These are phyloP conservation scores for Puma concolor DNA, from an alignment of 2,113 vertebrate species.

Conservation along the genomic window DNA sequence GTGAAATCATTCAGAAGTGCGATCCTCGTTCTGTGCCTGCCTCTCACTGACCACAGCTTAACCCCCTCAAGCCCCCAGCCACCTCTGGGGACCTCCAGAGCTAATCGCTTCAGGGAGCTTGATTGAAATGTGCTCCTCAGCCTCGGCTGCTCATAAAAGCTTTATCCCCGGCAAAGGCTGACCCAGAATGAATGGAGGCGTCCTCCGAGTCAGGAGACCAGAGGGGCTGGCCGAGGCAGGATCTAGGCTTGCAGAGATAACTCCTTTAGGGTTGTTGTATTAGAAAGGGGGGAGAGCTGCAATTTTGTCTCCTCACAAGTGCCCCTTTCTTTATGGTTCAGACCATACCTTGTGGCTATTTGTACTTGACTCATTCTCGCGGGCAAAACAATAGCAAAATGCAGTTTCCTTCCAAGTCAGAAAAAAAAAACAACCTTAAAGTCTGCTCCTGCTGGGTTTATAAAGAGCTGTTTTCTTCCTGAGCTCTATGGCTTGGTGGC, in stretches of 20 bases:
- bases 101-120: constrained; percentile 45
- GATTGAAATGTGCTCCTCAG: constrained; percentile 55
- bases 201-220: not conserved
- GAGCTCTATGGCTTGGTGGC: constrained; percentile 82
- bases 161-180: constrained; percentile 9
- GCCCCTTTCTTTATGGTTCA: constrained; percentile 43
- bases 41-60: constrained; percentile 41
- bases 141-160: not conserved
- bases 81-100: constrained; percentile 15
- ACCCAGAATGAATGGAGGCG: not conserved
- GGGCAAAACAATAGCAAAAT: constrained; percentile 78
- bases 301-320: constrained; percentile 65
- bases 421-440: constrained; percentile 70
- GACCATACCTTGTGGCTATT: constrained; percentile 39
- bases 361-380: constrained; percentile 52
- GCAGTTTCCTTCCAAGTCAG: constrained; percentile 80
- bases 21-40: not conserved
- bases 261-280: constrained; percentile 47
- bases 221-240: not conserved
- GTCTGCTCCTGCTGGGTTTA: constrained; percentile 84
- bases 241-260: constrained; percentile 56
- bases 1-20: constrained; percentile 18
- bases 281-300: not conserved
- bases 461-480: constrained; percentile 88
- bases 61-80: not conserved